Evolutionary conservation across 2,113 vertebrate species (phyloP).

Genomic region (Ageneiosus marmoratus): DNA sequence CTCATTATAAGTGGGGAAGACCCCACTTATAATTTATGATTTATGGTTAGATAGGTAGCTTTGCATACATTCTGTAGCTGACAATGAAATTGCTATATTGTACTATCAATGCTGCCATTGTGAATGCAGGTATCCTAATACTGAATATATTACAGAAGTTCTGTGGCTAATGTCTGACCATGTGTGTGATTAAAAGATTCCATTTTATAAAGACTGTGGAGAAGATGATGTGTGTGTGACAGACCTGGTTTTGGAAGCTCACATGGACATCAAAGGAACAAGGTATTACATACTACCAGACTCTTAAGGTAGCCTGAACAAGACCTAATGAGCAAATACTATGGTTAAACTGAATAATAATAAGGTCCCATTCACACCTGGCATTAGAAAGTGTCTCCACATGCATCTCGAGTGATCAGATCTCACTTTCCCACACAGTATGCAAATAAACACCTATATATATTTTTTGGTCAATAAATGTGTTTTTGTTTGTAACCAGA

Average conservation of each 20-base stretch:
- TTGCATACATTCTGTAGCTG: background rate
- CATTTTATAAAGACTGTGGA: conserved; percentile 95
- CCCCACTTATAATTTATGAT: no score
- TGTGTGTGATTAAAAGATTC: conserved; percentile 74
- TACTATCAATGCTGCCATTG: background rate
- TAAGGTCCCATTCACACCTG: no score
- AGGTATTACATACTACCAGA: conserved; percentile 68
- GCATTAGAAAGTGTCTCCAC: no score
- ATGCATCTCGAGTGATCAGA: no score
- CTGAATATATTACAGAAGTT: background rate
- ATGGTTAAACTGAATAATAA: background rate
- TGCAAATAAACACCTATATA: no score
- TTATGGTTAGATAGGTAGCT: background rate
- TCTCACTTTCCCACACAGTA: no score
- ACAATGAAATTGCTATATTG: background rate
- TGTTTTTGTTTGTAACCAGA: no score
- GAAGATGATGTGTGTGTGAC: conserved; percentile 88
- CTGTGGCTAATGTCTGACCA: background rate
- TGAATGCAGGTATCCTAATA: background rate
- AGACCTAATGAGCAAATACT: background rate
- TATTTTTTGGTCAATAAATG: no score
- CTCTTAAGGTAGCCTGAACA: background rate
- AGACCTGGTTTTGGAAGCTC: conserved; percentile 81
- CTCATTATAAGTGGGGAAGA: background rate
- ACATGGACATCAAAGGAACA: conserved; percentile 82